Conservation (phyloP, 2,888 invertebrate genomes). For the Cheilosia vernalis region DNA sequence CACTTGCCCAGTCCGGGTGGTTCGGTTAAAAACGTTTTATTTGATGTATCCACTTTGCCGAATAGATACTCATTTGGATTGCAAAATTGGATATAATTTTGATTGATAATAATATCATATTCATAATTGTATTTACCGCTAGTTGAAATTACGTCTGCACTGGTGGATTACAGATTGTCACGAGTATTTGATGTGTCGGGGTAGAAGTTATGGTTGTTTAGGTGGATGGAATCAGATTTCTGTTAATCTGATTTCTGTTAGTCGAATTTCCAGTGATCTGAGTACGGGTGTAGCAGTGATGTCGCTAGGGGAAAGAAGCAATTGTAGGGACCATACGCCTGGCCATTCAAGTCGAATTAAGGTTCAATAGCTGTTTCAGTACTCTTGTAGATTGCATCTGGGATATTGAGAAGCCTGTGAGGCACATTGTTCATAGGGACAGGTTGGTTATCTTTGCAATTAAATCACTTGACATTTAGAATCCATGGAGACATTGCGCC, state of each 20-base stretch:
- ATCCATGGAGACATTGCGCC: background rate
- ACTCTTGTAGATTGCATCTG: too few relatives aligned
- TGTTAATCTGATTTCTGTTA: constrained; percentile 2
- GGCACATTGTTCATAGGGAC: background rate
- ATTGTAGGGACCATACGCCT: background rate
- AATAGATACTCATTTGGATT: background rate
- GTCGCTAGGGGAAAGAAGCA: background rate
- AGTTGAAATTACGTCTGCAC: too few relatives aligned
- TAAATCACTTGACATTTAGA: background rate
- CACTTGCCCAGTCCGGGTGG: background rate
- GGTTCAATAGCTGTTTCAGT: too few relatives aligned
- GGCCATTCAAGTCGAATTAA: background rate
- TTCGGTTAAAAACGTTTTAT: constrained; percentile 9
- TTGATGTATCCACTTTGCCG: constrained; percentile 18
- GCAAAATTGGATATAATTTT: constrained; percentile 9
- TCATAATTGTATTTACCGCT: background rate
- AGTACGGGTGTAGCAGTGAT: background rate
- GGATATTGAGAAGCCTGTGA: background rate
- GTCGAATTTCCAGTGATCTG: background rate
- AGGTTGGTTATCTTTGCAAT: background rate
- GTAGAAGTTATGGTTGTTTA: background rate
- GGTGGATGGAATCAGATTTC: background rate
- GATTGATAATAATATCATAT: constrained; percentile 11
- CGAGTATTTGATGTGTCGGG: too few relatives aligned
- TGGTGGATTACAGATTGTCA: background rate